Evolutionary conservation across 2,888 invertebrate genomes (phyloP).

Genomic region (Drosophila birchii): DNA sequence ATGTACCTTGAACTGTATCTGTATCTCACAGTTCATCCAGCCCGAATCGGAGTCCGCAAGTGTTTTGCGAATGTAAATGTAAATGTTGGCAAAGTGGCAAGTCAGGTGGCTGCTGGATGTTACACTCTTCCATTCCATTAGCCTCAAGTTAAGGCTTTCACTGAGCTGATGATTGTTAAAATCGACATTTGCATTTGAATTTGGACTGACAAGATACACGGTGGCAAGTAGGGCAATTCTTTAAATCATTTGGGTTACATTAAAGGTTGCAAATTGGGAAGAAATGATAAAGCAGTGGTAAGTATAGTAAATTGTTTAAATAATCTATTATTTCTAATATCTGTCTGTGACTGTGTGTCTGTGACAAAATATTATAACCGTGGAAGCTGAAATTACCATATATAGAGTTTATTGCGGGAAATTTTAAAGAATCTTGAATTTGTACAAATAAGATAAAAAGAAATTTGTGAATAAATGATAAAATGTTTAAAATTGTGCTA

Average conservation of each 20-base stretch:
- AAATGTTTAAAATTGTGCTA: too few relatives aligned
- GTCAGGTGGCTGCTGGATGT: slow-evolving; percentile 49
- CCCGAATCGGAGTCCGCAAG: slow-evolving; percentile 53
- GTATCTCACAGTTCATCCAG: slow-evolving; percentile 47
- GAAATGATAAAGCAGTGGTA: background rate
- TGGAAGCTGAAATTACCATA: too few relatives aligned
- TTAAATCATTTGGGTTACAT: background rate
- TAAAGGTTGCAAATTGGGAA: background rate
- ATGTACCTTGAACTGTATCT: slow-evolving; percentile 52
- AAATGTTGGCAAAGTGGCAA: slow-evolving; percentile 65
- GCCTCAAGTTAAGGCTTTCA: slow-evolving; percentile 32
- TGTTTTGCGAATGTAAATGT: slow-evolving; percentile 47
- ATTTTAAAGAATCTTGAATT: too few relatives aligned
- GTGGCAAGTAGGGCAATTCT: background rate
- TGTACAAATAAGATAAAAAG: too few relatives aligned
- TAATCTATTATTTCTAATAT: background rate
- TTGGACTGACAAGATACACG: background rate
- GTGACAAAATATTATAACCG: background rate
- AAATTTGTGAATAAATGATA: too few relatives aligned
- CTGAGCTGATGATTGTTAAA: slow-evolving; percentile 31
- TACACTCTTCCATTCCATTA: slow-evolving; percentile 56
- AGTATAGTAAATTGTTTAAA: background rate
- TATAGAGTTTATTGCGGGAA: too few relatives aligned
- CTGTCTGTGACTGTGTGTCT: background rate
- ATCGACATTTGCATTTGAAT: slow-evolving; percentile 30